Evolutionary conservation across 1,140 invertebrate species (phyloP).

Genomic region (Drosophila micromelanica): DNA sequence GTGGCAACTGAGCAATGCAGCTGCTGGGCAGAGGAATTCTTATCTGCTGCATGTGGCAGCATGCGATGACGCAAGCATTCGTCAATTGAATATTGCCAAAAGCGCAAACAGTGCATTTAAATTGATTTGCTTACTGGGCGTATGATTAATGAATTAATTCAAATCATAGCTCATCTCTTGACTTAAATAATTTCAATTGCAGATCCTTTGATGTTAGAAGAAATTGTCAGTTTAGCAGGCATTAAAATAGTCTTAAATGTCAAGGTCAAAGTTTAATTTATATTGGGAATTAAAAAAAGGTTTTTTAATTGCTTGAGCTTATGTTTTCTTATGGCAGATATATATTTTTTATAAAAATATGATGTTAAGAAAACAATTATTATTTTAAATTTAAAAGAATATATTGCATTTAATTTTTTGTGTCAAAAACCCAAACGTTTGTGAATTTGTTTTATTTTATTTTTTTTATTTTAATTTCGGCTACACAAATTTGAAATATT

Average conservation of each 20-base stretch:
- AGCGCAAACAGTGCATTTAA: slow-evolving; percentile 26
- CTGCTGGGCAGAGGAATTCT: slow-evolving; percentile 21
- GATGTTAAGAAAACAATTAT: background rate
- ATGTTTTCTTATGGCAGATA: background rate
- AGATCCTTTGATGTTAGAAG: too few relatives aligned
- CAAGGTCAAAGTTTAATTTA: too few relatives aligned
- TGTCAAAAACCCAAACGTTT: background rate
- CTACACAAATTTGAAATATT: background rate
- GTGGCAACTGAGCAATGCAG: background rate
- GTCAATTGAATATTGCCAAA: slow-evolving; percentile 35
- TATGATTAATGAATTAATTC: slow-evolving; percentile 48
- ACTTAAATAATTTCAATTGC: background rate
- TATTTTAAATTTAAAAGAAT: background rate
- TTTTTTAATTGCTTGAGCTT: too few relatives aligned
- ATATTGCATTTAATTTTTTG: background rate
- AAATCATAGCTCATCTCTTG: slow-evolving; percentile 35
- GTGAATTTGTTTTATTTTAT: background rate
- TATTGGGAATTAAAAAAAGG: background rate
- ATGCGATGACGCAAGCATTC: slow-evolving; percentile 42
- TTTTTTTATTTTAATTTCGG: background rate
- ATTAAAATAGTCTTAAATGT: too few relatives aligned
- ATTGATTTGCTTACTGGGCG: slow-evolving; percentile 40
- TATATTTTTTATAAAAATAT: too few relatives aligned
- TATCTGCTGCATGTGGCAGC: slow-evolving; percentile 15
- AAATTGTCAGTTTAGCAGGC: too few relatives aligned